Conservation (phyloP, 2,888 invertebrate species). For the Epirrita christyi region DNA sequence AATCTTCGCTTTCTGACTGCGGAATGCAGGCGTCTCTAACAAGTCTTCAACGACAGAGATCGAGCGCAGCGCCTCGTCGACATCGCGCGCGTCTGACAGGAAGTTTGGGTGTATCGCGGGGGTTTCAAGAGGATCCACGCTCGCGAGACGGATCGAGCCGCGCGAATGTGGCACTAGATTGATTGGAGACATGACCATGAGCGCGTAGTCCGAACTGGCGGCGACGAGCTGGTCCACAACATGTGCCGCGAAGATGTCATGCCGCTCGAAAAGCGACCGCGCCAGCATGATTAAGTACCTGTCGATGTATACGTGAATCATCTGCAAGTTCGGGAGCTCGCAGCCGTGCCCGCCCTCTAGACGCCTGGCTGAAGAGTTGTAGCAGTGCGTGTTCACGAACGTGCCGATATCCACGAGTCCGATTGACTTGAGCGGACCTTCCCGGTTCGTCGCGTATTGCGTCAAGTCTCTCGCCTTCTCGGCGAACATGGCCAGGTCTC, state of each 20-base stretch:
- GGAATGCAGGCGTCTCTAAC: conserved; percentile 43
- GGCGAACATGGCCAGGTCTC: neutral
- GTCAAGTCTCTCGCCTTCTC: conserved; percentile 24
- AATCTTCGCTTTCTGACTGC: conserved; percentile 47
- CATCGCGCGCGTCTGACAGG: conserved; percentile 52
- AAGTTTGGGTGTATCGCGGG: conserved; percentile 62
- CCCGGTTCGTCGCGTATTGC: conserved; percentile 38
- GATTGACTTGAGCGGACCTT: conserved; percentile 57
- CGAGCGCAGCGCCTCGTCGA: conserved; percentile 50
- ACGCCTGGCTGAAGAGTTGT: conserved; percentile 46
- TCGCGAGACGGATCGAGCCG: conserved; percentile 55
- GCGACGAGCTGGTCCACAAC: conserved; percentile 47
- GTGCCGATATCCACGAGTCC: conserved; percentile 56
- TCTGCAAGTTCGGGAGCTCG: conserved; percentile 55
- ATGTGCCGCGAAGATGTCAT: conserved; percentile 34
- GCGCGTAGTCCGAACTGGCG: conserved; percentile 45
- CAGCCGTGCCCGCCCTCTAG: conserved; percentile 50
- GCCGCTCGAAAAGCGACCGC: neutral
- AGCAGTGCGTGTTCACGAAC: conserved; percentile 61
- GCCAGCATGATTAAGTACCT: neutral
- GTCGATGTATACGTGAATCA: conserved; percentile 44
- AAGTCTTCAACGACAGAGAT: conserved; percentile 55
- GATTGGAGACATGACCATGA: conserved; percentile 51
- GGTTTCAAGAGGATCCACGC: conserved; percentile 44
- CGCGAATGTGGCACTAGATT: conserved; percentile 55